Conservation (phyloP, 2,113 vertebrate genomes). For the Macrotus californicus region DNA sequence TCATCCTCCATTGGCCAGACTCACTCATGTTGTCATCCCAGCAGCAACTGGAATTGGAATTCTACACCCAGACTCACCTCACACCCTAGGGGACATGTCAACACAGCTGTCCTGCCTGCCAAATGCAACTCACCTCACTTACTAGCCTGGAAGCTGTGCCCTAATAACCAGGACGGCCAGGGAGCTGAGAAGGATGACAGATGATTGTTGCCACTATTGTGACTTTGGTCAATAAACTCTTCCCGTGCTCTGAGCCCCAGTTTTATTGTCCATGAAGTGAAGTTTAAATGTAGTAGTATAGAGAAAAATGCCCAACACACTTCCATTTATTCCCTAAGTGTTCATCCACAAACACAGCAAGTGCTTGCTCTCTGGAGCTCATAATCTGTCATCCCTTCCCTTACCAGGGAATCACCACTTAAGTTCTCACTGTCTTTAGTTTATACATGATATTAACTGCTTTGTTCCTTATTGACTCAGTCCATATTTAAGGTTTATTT, state of each 20-base stretch:
- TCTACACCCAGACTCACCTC: too few relatives aligned
- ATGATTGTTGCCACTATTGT: neutral
- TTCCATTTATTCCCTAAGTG: neutral
- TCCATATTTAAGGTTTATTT: conserved; percentile 28
- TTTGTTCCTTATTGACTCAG: neutral
- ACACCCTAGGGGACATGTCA: too few relatives aligned
- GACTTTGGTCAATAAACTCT: neutral
- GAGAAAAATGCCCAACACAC: neutral
- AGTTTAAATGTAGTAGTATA: neutral
- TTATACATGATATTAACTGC: neutral
- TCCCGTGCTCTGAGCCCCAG: neutral
- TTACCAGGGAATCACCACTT: neutral
- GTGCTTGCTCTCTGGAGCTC: neutral
- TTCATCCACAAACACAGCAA: neutral
- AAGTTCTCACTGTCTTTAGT: neutral
- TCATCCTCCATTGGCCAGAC: neutral
- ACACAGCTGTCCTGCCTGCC: neutral
- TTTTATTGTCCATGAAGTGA: neutral
- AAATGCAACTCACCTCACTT: neutral
- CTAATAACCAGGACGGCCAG: neutral
- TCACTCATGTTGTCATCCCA: neutral
- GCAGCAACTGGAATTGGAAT: neutral
- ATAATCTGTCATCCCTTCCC: neutral
- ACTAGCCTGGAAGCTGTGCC: neutral
- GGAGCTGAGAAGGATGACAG: neutral